These are phyloP conservation scores for Perca fluviatilis DNA, from an alignment of 2,113 vertebrate species.

Conservation along the genomic window DNA sequence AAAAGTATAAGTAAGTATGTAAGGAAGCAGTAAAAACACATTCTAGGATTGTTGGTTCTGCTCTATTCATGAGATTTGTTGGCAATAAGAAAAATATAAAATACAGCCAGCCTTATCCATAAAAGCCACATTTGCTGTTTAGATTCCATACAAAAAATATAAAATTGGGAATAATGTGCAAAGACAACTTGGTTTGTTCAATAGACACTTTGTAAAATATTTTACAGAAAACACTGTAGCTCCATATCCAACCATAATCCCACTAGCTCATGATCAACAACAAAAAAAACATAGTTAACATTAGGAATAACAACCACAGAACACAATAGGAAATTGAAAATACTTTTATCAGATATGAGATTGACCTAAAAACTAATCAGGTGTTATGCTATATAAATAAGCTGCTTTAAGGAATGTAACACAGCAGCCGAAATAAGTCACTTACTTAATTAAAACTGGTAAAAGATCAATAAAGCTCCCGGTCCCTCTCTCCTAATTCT, in stretches of 20 bases:
- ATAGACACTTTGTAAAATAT: neutral
- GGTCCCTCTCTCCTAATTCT: constrained; percentile 65
- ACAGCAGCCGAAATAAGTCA: constrained; percentile 58
- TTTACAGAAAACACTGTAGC: neutral
- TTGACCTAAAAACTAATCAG: constrained; percentile 11
- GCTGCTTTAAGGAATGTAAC: constrained; percentile 47
- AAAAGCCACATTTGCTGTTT: too few species aligned
- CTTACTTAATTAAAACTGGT: constrained; percentile 73
- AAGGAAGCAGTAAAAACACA: too few species aligned
- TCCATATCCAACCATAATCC: neutral
- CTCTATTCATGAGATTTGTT: too few species aligned
- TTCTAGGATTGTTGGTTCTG: too few species aligned
- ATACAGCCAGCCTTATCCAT: too few species aligned
- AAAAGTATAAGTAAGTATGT: too few species aligned
- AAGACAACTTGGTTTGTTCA: neutral
- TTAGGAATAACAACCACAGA: neutral
- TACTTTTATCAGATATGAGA: neutral
- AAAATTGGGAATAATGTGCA: neutral
- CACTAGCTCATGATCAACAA: neutral
- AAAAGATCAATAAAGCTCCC: constrained; percentile 73
- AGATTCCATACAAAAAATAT: too few species aligned
- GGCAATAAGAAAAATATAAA: too few species aligned
- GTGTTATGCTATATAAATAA: constrained; percentile 29
- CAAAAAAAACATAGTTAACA: neutral
- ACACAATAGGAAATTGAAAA: neutral